Percentiles rank a stretch among this genome's conserved stretches.
These are phyloP conservation scores for Xylophagus ater DNA, from an alignment of 2,888 invertebrate species.

Conservation along the genomic window DNA sequence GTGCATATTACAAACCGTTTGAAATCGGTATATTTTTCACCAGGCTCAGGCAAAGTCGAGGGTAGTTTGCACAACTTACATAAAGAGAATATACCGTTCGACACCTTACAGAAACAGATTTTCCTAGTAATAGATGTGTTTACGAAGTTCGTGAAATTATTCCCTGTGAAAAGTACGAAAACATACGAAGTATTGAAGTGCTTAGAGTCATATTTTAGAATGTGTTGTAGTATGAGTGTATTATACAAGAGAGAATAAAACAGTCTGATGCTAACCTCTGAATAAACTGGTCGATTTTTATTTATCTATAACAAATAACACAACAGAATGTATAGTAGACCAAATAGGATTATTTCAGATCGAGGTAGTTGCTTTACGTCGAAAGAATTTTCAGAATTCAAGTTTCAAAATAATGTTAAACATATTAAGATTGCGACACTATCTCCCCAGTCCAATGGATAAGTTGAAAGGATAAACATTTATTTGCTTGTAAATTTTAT, in stretches of 20 bases:
- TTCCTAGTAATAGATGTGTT: constrained; percentile 30
- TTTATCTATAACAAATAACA: too few relatives aligned
- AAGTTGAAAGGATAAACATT: constrained; percentile 11
- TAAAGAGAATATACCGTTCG: constrained; percentile 30
- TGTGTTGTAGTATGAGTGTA: too few relatives aligned
- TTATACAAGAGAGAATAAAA: too few relatives aligned
- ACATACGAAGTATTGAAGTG: too few relatives aligned
- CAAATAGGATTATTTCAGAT: constrained; percentile 9
- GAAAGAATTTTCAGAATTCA: constrained; percentile 6
- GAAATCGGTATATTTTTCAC: too few relatives aligned
- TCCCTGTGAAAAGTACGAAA: constrained; percentile 25
- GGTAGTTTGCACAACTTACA: constrained; percentile 30
- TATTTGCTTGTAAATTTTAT: too few relatives aligned
- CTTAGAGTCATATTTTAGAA: too few relatives aligned
- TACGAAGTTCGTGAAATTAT: constrained; percentile 28
- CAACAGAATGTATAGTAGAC: constrained; percentile 3
- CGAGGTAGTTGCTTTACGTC: constrained; percentile 10
- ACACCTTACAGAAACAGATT: constrained; percentile 30
- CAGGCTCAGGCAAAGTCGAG: background rate
- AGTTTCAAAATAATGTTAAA: constrained; percentile 3
- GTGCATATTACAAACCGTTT: too few relatives aligned
- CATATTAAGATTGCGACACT: too few relatives aligned
- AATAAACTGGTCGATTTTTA: too few relatives aligned
- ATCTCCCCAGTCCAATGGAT: constrained; percentile 11
- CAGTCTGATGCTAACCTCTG: too few relatives aligned